phyloP scores from a whole-genome alignment of 2,797 vertebrate genomes.

The Microhierax caerulescens region DNA sequence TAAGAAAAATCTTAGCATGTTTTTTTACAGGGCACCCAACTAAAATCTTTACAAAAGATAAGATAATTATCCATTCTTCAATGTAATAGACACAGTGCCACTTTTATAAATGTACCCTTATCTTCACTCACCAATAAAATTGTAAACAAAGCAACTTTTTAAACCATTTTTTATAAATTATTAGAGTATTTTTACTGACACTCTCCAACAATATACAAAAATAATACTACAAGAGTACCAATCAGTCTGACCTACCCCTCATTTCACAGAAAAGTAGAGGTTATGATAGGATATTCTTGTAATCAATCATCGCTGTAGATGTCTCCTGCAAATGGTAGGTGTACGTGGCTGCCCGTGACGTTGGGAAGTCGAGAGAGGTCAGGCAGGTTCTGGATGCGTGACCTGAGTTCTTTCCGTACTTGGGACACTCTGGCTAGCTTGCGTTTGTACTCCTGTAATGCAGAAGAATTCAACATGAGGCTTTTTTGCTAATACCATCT shows the following conservation, averaged over 20 bases:
- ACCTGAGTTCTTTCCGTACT: slow-evolving; percentile 95
- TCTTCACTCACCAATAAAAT: slow-evolving; percentile 73
- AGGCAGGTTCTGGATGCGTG: slow-evolving; percentile 90
- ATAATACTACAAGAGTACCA: slow-evolving; percentile 85
- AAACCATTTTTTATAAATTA: slow-evolving; percentile 78
- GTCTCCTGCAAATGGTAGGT: slow-evolving; percentile 85
- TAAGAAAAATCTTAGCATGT: slow-evolving; percentile 39
- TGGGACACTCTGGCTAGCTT: slow-evolving; percentile 93
- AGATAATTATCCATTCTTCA: slow-evolving; percentile 72
- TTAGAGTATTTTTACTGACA: slow-evolving; percentile 75
- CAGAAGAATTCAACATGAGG: slow-evolving; percentile 48
- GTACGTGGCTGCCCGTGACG: slow-evolving; percentile 84
- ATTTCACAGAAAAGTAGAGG: slow-evolving; percentile 73
- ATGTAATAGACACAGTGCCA: slow-evolving; percentile 70
- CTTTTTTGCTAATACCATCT: background rate
- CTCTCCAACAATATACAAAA: slow-evolving; percentile 88
- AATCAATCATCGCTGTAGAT: slow-evolving; percentile 88
- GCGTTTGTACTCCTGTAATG: slow-evolving; percentile 93
- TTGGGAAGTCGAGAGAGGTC: slow-evolving; percentile 87
- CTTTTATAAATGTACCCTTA: slow-evolving; percentile 71
- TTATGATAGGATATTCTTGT: slow-evolving; percentile 20
- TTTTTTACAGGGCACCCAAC: slow-evolving; percentile 66
- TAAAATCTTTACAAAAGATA: slow-evolving; percentile 78
- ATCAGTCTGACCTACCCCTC: slow-evolving; percentile 76
- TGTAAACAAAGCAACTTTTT: slow-evolving; percentile 78